These are phyloP conservation scores for Dyspetes luteomarginatus DNA, from an alignment of 2,888 invertebrate species.

Conservation along the genomic window DNA sequence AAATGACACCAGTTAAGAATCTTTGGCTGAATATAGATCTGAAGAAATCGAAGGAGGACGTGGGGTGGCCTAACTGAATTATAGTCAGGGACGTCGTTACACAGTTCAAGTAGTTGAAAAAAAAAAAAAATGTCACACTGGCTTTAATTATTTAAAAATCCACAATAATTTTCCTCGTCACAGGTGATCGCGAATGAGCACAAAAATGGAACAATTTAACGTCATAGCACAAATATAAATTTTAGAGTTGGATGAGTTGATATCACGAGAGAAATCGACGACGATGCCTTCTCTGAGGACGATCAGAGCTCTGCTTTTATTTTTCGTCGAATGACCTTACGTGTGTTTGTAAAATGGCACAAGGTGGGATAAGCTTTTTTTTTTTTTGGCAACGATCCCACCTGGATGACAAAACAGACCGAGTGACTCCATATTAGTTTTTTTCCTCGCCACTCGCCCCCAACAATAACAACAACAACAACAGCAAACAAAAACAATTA, in stretches of 20 bases:
- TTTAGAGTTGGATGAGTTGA: no score
- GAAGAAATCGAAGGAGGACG: no score
- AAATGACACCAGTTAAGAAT: no score
- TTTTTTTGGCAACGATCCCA: constrained; percentile 59
- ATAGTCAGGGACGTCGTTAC: no score
- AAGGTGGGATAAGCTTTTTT: constrained; percentile 11
- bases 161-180: constrained; percentile 20
- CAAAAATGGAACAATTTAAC: no score
- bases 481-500: no score
- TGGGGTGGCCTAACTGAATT: no score
- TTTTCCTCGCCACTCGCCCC: no score
- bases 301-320: neutral
- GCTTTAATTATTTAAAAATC: constrained; percentile 53
- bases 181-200: neutral
- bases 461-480: no score
- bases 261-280: constrained; percentile 10
- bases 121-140: constrained; percentile 12
- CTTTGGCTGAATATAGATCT: no score
- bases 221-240: no score
- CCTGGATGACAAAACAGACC: constrained; percentile 16
- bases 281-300: constrained; percentile 25
- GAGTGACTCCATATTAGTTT: neutral
- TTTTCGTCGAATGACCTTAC: neutral
- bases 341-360: neutral
- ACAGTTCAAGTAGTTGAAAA: no score